A percentile compares a stretch with the other conserved stretches of the same genome.
Conservation (phyloP, 2,113 vertebrate species). For the Dendropsophus ebraccatus region DNA sequence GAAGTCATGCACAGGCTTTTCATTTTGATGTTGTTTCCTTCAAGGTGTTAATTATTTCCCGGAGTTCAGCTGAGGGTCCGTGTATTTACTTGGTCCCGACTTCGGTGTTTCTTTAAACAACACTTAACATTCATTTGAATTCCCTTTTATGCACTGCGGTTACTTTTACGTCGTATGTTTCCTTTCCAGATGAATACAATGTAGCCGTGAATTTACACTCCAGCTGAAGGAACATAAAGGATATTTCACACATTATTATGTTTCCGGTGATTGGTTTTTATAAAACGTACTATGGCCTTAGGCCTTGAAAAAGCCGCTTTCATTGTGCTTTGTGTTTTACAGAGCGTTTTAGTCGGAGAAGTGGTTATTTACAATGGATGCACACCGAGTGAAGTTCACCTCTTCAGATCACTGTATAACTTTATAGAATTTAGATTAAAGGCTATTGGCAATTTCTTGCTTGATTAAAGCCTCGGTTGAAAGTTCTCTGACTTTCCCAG, state of each 20-base stretch:
- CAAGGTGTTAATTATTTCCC: slow-evolving; percentile 25
- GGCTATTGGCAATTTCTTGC: slow-evolving; percentile 46
- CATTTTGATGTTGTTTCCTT: background rate
- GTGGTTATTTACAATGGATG: slow-evolving; percentile 43
- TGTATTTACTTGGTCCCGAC: background rate
- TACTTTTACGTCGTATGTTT: background rate
- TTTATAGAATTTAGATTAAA: slow-evolving; percentile 49
- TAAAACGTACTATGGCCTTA: slow-evolving; percentile 34
- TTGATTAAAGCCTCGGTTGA: slow-evolving; percentile 34
- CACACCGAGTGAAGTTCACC: slow-evolving; percentile 39
- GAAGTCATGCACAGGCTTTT: background rate
- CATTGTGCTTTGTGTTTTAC: slow-evolving; percentile 36
- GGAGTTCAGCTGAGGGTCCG: background rate
- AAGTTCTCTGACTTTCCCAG: background rate
- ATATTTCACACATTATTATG: slow-evolving; percentile 49
- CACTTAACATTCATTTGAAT: slow-evolving; percentile 8
- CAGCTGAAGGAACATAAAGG: slow-evolving; percentile 24
- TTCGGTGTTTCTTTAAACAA: background rate
- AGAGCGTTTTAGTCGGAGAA: slow-evolving; percentile 24
- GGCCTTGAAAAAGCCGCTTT: slow-evolving; percentile 40
- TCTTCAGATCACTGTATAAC: slow-evolving; percentile 35
- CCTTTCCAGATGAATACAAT: background rate
- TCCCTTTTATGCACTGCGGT: background rate
- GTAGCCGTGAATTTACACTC: background rate
- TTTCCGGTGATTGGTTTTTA: slow-evolving; percentile 17